Conservation (phyloP, 2,113 vertebrate genomes). For the Ochotona princeps region DNA sequence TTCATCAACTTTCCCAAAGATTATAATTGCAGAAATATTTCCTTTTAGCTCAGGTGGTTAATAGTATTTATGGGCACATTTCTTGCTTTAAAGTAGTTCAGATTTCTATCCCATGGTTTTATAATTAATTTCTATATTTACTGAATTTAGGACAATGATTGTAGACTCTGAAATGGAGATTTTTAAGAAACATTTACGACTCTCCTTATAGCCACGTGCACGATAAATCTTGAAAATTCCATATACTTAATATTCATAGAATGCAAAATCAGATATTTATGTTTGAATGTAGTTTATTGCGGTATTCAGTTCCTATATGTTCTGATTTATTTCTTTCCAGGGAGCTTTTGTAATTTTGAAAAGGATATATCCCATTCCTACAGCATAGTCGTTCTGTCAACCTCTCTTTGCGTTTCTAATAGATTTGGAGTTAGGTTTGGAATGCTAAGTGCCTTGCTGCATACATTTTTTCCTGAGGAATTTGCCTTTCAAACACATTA, state of each 20-base stretch:
- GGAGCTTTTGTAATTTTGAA: conserved; percentile 29
- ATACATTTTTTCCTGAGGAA: conserved; percentile 36
- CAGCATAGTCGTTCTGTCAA: conserved; percentile 26
- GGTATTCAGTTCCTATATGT: neutral
- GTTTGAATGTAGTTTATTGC: conserved; percentile 18
- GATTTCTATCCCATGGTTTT: neutral
- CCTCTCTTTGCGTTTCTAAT: conserved; percentile 21
- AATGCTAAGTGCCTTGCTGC: conserved; percentile 11
- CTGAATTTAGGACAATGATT: neutral
- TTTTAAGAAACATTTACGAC: neutral
- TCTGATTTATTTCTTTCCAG: conserved; percentile 41
- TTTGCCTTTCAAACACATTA: neutral
- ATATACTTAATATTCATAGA: conserved; percentile 19
- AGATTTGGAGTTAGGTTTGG: neutral
- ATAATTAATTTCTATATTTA: conserved; percentile 14
- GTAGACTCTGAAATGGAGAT: conserved; percentile 2
- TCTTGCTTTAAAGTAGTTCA: neutral
- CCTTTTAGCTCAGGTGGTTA: neutral
- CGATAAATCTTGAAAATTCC: conserved; percentile 43
- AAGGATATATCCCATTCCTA: conserved; percentile 35
- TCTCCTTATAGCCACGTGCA: neutral
- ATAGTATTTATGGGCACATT: neutral
- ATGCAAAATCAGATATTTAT: conserved; percentile 31
- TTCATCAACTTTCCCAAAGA: neutral
- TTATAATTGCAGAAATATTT: neutral